Base-by-base conservation (phyloP, 1,140 invertebrate genomes). In the Macrosteles quadrilineatus region DNA sequence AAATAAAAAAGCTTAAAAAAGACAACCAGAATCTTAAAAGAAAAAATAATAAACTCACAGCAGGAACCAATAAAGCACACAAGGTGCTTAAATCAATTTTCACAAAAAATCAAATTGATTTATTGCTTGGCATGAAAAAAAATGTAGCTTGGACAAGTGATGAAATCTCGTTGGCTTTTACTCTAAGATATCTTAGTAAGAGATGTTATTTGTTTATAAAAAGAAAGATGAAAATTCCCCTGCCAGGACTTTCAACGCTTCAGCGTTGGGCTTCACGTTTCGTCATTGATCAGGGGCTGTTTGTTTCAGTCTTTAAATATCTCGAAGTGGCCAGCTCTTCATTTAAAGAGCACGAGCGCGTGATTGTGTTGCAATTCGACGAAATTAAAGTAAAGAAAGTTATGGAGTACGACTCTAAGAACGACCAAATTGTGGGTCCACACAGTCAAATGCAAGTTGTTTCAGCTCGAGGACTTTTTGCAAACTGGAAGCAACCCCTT, bases 141-240 rank as follows among this genome's bases (percentile, higher is more conserved):
- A 36, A 19, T 47, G 27, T 67, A n/a, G 21, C 23, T n/a, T 67
- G 64, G 64, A 67, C 64, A 25, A 36, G 45, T 67, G 64, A 67
- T n/a, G 64, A 67, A 67, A 67, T 67, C 19, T 67, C 64, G 32
- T 67, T 67, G 32, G 64, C 64, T 17, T 67, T 67, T 27, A 67
- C 64, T n/a, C 45, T 67, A 67, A 67, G 64, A 32, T 67, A 47
- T 47, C n/a, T 67, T 19, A 67, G 64, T 32, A 67, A 67, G 29
- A 25, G 29, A 47, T 67, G 64, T 32, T 67, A 6, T 19, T 27
- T 50, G n/a, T 67, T 67, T 45, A 9, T 67, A 21, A 64, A 64
- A 21, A 64, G 32, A 64, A 64, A 64, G 29, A 23, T 64, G 27
- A 64, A 64, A 9, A 64, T 64, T 9, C 36, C 36, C n/a, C 40